phyloP scores from a whole-genome alignment of 2,113 vertebrate species.

The Ictidomys tridecemlineatus region DNA sequence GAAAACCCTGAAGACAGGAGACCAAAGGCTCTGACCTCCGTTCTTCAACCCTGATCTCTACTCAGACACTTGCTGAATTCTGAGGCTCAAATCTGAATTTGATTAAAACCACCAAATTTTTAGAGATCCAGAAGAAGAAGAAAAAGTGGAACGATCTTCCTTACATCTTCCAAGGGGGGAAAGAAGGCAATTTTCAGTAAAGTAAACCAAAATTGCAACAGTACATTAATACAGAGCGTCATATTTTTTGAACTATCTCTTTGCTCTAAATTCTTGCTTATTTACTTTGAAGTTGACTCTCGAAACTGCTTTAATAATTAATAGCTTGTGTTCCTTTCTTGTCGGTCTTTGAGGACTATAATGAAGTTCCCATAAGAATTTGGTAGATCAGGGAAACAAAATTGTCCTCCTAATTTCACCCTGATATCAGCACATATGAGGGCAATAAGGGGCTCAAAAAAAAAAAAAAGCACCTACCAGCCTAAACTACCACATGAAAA shows the following conservation, averaged over 20 bases:
- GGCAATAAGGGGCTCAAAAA: rapidly evolving
- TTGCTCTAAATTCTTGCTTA: background rate
- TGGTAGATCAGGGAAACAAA: background rate
- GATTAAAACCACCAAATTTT: background rate
- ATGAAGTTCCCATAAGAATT: constrained; percentile 28
- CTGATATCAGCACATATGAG: background rate
- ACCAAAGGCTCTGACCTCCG: background rate
- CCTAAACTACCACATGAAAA: background rate
- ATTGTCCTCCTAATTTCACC: background rate
- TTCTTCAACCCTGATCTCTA: background rate
- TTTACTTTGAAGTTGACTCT: constrained; percentile 58
- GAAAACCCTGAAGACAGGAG: background rate
- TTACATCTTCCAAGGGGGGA: background rate
- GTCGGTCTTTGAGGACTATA: background rate
- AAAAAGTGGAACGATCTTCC: background rate
- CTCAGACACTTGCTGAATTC: background rate
- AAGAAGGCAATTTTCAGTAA: background rate
- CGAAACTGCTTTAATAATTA: constrained; percentile 59
- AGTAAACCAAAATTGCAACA: background rate
- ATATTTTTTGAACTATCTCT: background rate
- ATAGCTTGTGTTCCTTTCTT: constrained; percentile 27
- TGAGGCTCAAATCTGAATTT: background rate
- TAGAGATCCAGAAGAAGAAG: background rate
- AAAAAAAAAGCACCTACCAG: too few relatives aligned
- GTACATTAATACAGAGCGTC: background rate